phyloP scores from a whole-genome alignment of 2,888 invertebrate species.

The Phengaris alcon region DNA sequence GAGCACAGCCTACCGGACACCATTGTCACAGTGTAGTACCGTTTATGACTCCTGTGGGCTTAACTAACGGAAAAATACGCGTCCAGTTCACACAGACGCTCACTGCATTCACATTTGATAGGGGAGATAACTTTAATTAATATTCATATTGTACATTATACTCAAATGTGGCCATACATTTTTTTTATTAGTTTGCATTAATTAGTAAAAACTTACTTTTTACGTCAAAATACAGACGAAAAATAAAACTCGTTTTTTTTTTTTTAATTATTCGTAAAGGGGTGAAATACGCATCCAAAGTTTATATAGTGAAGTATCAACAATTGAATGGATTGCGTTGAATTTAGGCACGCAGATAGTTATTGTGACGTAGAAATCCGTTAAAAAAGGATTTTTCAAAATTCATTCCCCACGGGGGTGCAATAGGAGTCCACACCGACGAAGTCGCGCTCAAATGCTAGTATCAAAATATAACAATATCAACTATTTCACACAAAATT shows the following conservation, averaged over 20 bases:
- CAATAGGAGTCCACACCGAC: no score
- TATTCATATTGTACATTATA: slow-evolving; percentile 22
- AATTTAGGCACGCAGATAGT: no score
- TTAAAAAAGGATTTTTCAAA: no score
- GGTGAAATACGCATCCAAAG: no score
- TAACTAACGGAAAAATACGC: slow-evolving; percentile 26
- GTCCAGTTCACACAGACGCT: slow-evolving; percentile 4
- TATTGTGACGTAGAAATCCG: no score
- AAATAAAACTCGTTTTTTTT: no score
- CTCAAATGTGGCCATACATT: slow-evolving; percentile 1
- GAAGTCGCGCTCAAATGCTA: no score
- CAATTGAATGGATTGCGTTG: no score
- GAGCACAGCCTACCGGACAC: slow-evolving; percentile 30
- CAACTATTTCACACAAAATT: background rate
- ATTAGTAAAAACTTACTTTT: background rate
- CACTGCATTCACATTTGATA: background rate
- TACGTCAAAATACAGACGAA: background rate
- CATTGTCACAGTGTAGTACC: slow-evolving; percentile 33
- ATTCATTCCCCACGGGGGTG: no score
- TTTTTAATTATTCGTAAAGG: no score
- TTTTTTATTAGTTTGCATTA: background rate
- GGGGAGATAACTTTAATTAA: slow-evolving; percentile 22
- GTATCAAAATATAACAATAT: no score
- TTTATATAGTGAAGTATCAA: no score
- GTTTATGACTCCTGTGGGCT: slow-evolving; percentile 13